These are phyloP conservation scores for Nomada ferruginata DNA, from an alignment of 2,888 invertebrate genomes.

Conservation along the genomic window DNA sequence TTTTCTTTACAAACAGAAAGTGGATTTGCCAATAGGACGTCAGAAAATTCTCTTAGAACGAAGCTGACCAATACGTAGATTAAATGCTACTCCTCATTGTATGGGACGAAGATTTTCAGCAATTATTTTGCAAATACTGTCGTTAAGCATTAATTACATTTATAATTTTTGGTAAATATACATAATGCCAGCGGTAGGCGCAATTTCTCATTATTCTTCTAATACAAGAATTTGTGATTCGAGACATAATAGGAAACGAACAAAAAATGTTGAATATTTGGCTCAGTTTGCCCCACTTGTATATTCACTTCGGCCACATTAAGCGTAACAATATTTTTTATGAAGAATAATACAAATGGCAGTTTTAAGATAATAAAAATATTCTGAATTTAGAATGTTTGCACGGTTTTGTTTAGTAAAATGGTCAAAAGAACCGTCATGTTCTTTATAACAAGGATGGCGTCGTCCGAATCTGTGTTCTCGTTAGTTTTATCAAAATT, in stretches of 20 bases:
- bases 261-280: conserved; percentile 49
- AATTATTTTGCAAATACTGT: conserved; percentile 53
- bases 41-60: conserved; percentile 62
- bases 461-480: conserved; percentile 77
- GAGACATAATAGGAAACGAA: conserved; percentile 42
- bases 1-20: conserved; percentile 52
- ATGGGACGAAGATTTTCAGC: conserved; percentile 59
- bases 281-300: conserved; percentile 23
- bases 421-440: conserved; percentile 54
- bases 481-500: conserved; percentile 66
- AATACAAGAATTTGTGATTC: conserved; percentile 35
- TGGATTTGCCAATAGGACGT: conserved; percentile 52
- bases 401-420: conserved; percentile 46
- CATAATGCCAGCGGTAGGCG: conserved; percentile 68
- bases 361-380: conserved; percentile 6
- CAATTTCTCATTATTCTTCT: conserved; percentile 62
- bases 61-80: conserved; percentile 61
- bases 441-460: conserved; percentile 70
- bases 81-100: conserved; percentile 49
- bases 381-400: conserved; percentile 21
- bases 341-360: conserved; percentile 1
- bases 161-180: conserved; percentile 62
- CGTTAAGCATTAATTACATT: conserved; percentile 60
- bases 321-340: conserved; percentile 20
- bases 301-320: conserved; percentile 16